Evolutionary conservation across 2,797 vertebrate genomes (phyloP).

Genomic region (Hippoglossus hippoglossus): DNA sequence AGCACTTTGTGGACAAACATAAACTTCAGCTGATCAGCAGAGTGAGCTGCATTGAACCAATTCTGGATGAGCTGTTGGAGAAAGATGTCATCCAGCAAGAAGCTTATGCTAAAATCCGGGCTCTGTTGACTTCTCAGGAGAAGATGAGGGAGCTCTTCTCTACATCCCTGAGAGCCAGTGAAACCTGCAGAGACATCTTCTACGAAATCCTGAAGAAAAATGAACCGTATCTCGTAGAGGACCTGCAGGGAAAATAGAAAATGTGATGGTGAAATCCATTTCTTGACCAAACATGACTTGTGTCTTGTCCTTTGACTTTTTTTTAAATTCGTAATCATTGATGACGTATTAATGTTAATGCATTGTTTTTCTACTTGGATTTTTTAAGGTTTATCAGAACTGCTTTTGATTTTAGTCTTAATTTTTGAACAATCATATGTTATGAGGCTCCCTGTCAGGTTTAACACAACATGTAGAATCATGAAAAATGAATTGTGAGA

Average conservation of each 20-base stretch:
- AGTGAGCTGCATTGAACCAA: slow-evolving; percentile 7
- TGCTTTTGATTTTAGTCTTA: no score
- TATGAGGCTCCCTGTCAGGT: no score
- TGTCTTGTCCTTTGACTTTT: not conserved
- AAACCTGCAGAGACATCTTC: slow-evolving; percentile 48
- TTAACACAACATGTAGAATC: no score
- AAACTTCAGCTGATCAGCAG: accelerated
- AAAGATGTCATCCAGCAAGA: not conserved
- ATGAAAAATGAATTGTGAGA: no score
- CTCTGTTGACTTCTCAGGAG: accelerated
- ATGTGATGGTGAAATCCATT: not conserved
- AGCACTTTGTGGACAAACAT: slow-evolving; percentile 67
- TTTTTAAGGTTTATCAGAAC: no score
- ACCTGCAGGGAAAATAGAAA: slow-evolving; percentile 31
- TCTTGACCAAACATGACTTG: slow-evolving; percentile 2
- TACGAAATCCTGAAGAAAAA: slow-evolving; percentile 20
- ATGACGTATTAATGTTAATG: no score
- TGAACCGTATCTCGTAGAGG: slow-evolving; percentile 15
- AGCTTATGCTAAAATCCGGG: slow-evolving; percentile 14
- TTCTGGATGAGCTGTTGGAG: slow-evolving; percentile 63
- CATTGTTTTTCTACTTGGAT: no score
- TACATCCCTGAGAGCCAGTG: not conserved
- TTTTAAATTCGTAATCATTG: no score
- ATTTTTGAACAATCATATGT: no score
- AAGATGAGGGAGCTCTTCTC: slow-evolving; percentile 53